Evolutionary conservation across 2,888 invertebrate species (phyloP).

Genomic region (Brachypalpus laphriformis): DNA sequence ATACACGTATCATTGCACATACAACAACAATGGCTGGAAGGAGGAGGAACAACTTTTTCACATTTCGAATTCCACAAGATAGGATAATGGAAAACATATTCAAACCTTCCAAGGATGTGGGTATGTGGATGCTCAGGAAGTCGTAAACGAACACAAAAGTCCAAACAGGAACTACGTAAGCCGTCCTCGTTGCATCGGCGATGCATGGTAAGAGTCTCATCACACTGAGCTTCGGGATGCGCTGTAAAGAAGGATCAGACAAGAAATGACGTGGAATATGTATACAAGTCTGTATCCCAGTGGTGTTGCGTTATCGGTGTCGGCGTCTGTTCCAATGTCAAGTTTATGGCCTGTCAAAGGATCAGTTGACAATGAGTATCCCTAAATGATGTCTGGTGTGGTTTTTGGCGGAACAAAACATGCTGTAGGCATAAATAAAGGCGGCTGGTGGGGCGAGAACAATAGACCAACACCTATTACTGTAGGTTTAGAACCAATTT

Average conservation of each 20-base stretch:
- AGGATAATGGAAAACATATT: slow-evolving; percentile 71
- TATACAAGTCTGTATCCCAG: not conserved
- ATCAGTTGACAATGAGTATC: slow-evolving; percentile 29
- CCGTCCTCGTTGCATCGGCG: not conserved
- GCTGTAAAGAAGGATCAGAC: slow-evolving; percentile 49
- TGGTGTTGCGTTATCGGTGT: slow-evolving; percentile 10
- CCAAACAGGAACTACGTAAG: slow-evolving; percentile 22
- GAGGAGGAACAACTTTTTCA: slow-evolving; percentile 53
- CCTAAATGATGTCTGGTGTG: slow-evolving; percentile 22
- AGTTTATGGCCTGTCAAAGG: slow-evolving; percentile 48
- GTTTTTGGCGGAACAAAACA: slow-evolving; percentile 4
- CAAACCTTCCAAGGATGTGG: slow-evolving; percentile 55
- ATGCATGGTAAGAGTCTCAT: slow-evolving; percentile 12
- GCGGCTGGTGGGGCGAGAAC: not conserved
- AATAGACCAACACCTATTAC: slow-evolving; percentile 11
- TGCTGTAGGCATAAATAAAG: not conserved
- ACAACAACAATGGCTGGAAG: slow-evolving; percentile 28
- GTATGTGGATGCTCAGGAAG: slow-evolving; percentile 39
- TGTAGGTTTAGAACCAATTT: not conserved
- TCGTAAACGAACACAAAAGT: slow-evolving; percentile 53
- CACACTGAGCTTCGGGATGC: slow-evolving; percentile 30
- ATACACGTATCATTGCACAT: slow-evolving; percentile 22
- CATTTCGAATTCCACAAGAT: slow-evolving; percentile 62
- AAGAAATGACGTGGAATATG: slow-evolving; percentile 57
- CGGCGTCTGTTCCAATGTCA: slow-evolving; percentile 61